Evolutionary conservation across 1,140 invertebrate species (phyloP).

Genomic region (Pogonomyrmex barbatus): DNA sequence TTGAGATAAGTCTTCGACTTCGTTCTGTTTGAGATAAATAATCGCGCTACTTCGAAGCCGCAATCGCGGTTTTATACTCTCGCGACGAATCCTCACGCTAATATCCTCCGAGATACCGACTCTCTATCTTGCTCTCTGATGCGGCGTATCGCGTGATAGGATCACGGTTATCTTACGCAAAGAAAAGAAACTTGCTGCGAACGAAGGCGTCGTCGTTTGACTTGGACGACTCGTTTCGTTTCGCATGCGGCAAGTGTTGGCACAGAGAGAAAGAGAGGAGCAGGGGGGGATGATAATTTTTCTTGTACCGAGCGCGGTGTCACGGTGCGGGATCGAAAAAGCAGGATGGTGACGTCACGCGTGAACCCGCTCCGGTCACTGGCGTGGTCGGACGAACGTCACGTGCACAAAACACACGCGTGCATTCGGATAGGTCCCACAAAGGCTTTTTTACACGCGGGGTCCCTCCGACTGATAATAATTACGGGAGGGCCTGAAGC

Average conservation of each 20-base stretch:
- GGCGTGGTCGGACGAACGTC: constrained; percentile 32
- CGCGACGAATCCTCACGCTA: neutral
- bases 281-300: constrained; percentile 61
- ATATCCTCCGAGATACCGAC: neutral
- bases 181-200: neutral
- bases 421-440: constrained; percentile 61
- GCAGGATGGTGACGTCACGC: constrained; percentile 70
- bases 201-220: neutral
- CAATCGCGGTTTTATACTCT: neutral
- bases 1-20: neutral
- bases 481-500: constrained; percentile 83
- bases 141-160: neutral
- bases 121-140: neutral
- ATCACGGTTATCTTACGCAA: constrained; percentile 22
- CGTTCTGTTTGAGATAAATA: neutral
- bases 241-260: constrained; percentile 28
- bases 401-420: constrained; percentile 12
- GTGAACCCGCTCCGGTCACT: constrained; percentile 44
- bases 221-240: constrained; percentile 20
- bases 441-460: constrained; percentile 50
- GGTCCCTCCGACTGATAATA: constrained; percentile 75
- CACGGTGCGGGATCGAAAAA: constrained; percentile 60
- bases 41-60: neutral
- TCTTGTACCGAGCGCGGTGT: constrained; percentile 19
- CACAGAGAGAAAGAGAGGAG: neutral